These are phyloP conservation scores for Troides helena DNA, from an alignment of 2,888 invertebrate genomes.

Conservation along the genomic window DNA sequence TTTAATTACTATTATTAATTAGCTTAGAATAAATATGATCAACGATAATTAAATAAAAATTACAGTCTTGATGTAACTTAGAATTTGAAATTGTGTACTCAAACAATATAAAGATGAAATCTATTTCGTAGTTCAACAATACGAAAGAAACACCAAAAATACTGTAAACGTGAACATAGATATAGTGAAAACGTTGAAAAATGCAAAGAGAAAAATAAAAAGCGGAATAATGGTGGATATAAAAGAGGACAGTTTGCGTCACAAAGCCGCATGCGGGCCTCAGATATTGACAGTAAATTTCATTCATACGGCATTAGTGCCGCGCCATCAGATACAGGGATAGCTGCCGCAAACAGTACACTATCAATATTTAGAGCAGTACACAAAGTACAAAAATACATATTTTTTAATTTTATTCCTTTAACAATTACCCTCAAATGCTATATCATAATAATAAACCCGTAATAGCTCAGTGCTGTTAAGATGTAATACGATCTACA, in stretches of 20 bases:
- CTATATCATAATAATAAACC: too few species aligned
- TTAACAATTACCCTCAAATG: too few species aligned
- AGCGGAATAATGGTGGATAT: conserved; percentile 67
- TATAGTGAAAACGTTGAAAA: conserved; percentile 60
- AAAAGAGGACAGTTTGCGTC: conserved; percentile 77
- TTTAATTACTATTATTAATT: too few species aligned
- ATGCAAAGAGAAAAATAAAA: conserved; percentile 65
- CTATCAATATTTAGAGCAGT: conserved; percentile 30
- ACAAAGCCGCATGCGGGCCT: conserved; percentile 79
- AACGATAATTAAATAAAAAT: background rate
- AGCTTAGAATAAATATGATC: too few species aligned
- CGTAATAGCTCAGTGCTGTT: too few species aligned
- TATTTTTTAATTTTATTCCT: background rate
- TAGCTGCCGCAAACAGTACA: conserved; percentile 44
- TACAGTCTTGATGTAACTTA: background rate
- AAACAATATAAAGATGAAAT: too few species aligned
- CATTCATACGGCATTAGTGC: conserved; percentile 80
- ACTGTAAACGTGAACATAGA: conserved; percentile 42
- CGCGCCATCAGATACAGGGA: conserved; percentile 77
- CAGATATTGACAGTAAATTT: conserved; percentile 81
- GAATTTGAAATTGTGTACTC: background rate
- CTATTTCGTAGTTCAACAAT: background rate
- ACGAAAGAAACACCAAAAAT: background rate
- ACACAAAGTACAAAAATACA: background rate
- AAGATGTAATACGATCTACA: too few species aligned